Base-by-base conservation (phyloP, 2,888 invertebrate species). In the Andrena camellia region DNA sequence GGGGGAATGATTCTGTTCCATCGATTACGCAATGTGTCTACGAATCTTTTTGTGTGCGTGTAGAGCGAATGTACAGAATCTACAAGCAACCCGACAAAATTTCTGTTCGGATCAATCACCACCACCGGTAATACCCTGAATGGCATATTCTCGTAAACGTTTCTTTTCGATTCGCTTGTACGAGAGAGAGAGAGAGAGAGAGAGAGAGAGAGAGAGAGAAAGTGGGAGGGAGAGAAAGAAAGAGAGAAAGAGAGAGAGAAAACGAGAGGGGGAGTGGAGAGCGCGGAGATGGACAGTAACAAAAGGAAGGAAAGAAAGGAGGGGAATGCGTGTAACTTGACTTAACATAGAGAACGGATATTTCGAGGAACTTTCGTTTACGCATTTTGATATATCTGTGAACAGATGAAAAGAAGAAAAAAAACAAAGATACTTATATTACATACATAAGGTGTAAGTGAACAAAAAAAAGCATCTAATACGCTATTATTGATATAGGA, bases 91-190 rank as follows among this genome's bases (percentile, higher is more conserved):
- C 85, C 69, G 89, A 90, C 91, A 91, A 92, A 93, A 93, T 92
- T 93, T 92, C 92, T 90, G 90, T 94, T 94, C 90, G 93, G 94
- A 93, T 91, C 91, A 90, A 93, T 91, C 42, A 42, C 90, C 93
- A 93, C 48, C 92, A 93, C 92, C 93, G 96, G 96, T 96, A 95
- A 95, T 96, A 96, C 97, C 97, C 96, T 96, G 96, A 96, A 95
- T 96, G 96, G 97, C 97, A 96, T 93, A 92, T 94, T 89, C 89
- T 89, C 84, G 89, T 91, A 82, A 82, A 89, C 84, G 86, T 90
- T 90, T 89, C 85, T 83, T 86, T 89, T 90, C 84, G 82, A 86
- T 90, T 91, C 89, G 87, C 81, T 85, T 78, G 78, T 73, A 78
- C 70, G 77, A 84, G 68, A 82, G 71, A 79, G 62, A 48, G 67